Evolutionary conservation across 1,140 invertebrate species (phyloP).

Genomic region (Arion vulgaris): DNA sequence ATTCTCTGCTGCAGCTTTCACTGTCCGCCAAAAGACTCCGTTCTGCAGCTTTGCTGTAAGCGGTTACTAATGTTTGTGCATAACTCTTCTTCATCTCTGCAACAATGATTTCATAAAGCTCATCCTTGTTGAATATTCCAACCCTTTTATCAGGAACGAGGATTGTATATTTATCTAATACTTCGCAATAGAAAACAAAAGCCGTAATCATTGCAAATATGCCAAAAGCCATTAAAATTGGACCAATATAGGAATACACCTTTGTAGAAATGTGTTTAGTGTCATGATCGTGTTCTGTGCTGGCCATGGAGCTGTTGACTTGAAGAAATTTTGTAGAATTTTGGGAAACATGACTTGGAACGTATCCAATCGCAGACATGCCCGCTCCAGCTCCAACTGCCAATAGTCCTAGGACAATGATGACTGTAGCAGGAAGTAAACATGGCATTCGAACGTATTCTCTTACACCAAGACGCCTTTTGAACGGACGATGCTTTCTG

Average conservation of each 20-base stretch:
- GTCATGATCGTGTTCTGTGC: constrained; percentile 16
- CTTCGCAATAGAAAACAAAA: constrained; percentile 66
- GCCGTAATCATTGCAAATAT: constrained; percentile 66
- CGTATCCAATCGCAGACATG: constrained; percentile 43
- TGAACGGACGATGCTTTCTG: constrained; percentile 24
- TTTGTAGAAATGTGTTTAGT: constrained; percentile 34
- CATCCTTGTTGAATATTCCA: constrained; percentile 45
- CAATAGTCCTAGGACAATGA: constrained; percentile 50
- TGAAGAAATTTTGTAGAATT: constrained; percentile 38
- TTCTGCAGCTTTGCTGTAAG: constrained; percentile 40
- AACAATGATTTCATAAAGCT: constrained; percentile 60
- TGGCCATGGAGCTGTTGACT: constrained; percentile 33
- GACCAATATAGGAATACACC: constrained; percentile 57
- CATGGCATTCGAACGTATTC: constrained; percentile 58
- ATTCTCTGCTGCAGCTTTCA: constrained; percentile 21
- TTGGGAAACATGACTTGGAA: constrained; percentile 23
- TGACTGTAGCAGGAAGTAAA: constrained; percentile 51
- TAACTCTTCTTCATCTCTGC: constrained; percentile 64
- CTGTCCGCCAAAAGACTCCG: constrained; percentile 31
- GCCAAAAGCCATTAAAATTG: constrained; percentile 62
- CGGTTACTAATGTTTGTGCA: constrained; percentile 32
- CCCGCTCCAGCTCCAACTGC: constrained; percentile 44
- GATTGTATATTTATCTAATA: constrained; percentile 64
- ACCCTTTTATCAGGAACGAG: constrained; percentile 52
- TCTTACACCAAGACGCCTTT: constrained; percentile 44